Conservation (phyloP, 2,113 vertebrate genomes). For the Piaya cayana region DNA sequence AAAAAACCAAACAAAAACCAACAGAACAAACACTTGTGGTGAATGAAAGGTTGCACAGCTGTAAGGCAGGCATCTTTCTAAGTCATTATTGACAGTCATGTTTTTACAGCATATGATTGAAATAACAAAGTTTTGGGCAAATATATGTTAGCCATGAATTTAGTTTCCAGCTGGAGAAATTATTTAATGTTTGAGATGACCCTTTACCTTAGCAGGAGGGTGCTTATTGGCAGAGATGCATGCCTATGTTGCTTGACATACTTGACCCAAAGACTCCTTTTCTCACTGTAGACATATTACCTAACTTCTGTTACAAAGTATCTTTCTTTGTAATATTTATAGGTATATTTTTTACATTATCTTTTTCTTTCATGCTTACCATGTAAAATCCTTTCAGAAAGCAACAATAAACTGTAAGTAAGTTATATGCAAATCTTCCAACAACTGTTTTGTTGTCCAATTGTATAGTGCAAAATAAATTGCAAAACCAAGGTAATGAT, state of each 20-base stretch:
- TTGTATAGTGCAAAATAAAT: neutral
- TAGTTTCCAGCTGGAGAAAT: neutral
- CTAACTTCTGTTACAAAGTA: neutral
- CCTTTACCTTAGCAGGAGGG: neutral
- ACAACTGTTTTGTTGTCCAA: neutral
- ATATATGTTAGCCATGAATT: neutral
- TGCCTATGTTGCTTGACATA: neutral
- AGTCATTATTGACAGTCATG: neutral
- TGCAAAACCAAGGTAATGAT: neutral
- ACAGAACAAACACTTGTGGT: neutral
- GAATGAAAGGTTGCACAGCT: neutral
- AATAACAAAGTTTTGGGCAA: neutral
- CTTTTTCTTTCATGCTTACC: slow-evolving; percentile 75
- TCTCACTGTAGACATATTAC: neutral
- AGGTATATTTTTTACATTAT: slow-evolving; percentile 55
- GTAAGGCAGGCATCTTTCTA: neutral
- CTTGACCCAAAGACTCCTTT: neutral
- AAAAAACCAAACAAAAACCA: neutral
- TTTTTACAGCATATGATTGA: neutral
- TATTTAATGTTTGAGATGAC: neutral
- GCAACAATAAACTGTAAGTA: slow-evolving; percentile 76
- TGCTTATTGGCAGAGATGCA: neutral
- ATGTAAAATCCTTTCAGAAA: slow-evolving; percentile 76
- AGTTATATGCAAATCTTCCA: slow-evolving; percentile 25
- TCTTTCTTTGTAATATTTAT: slow-evolving; percentile 7